Percentiles rank a stretch among this genome's conserved stretches.
These are phyloP conservation scores for Penaeus vannamei DNA, from an alignment of 1,140 invertebrate species.

Conservation along the genomic window DNA sequence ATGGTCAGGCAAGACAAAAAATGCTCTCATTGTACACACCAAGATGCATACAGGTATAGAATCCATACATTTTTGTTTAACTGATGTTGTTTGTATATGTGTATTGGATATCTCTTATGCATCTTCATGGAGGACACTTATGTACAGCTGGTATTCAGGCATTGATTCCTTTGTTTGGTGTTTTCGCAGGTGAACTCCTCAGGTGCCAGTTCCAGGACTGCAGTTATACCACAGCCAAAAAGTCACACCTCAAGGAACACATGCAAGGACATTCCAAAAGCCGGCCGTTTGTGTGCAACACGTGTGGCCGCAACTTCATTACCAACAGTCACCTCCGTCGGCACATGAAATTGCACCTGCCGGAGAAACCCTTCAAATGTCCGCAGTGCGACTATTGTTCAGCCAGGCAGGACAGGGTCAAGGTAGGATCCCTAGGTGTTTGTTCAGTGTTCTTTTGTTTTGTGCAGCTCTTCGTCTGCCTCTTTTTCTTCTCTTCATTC, in stretches of 20 bases:
- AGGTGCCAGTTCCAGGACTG: conserved; percentile 78
- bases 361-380: conserved; percentile 77
- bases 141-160: too few species aligned
- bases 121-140: too few species aligned
- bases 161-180: neutral
- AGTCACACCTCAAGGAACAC: conserved; percentile 79
- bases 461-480: too few species aligned
- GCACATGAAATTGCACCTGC: conserved; percentile 79
- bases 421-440: conserved; percentile 70
- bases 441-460: neutral
- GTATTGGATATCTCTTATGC: too few species aligned
- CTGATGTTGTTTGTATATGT: too few species aligned
- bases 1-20: conserved; percentile 62
- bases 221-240: conserved; percentile 79
- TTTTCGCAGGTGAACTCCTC: conserved; percentile 75
- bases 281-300: conserved; percentile 77
- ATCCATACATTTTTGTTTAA: neutral
- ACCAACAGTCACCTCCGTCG: conserved; percentile 80
- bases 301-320: conserved; percentile 79
- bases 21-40: conserved; percentile 50
- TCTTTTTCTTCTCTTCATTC: neutral
- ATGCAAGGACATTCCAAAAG: conserved; percentile 78
- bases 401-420: conserved; percentile 79
- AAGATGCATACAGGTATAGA: conserved; percentile 57
- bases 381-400: conserved; percentile 79